phyloP scores from a whole-genome alignment of 2,888 invertebrate species.

The Pasiphila rectangulata region DNA sequence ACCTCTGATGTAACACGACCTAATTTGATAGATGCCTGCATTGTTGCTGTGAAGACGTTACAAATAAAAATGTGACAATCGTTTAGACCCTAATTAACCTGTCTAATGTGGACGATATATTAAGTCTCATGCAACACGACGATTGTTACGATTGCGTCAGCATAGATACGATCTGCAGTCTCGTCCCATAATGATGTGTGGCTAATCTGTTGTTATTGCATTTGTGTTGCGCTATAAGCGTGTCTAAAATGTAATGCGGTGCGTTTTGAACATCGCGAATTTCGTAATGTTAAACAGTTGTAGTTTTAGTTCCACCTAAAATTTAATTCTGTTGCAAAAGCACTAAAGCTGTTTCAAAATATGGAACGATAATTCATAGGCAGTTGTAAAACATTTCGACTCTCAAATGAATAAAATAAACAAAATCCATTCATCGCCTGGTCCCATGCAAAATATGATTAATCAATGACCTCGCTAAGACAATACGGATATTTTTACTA shows the following conservation, averaged over 20 bases:
- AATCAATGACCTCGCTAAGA: no score
- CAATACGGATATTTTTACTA: no score
- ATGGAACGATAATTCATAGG: neutral
- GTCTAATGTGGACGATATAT: slow-evolving; percentile 16
- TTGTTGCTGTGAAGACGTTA: slow-evolving; percentile 8
- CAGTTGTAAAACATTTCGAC: neutral
- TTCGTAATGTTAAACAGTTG: slow-evolving; percentile 29
- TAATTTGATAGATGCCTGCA: neutral
- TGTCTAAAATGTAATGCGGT: slow-evolving; percentile 20
- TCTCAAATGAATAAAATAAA: no score
- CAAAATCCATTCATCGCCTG: no score
- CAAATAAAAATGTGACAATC: slow-evolving; percentile 15
- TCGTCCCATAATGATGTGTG: slow-evolving; percentile 34
- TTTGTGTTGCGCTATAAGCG: slow-evolving; percentile 28
- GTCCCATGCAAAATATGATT: no score
- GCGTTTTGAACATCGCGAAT: slow-evolving; percentile 24
- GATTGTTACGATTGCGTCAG: slow-evolving; percentile 28
- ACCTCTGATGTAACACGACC: neutral
- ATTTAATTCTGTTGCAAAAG: slow-evolving; percentile 12
- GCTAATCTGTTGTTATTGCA: slow-evolving; percentile 33
- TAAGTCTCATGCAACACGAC: slow-evolving; percentile 17
- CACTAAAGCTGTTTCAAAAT: slow-evolving; percentile 2
- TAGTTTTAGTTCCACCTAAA: slow-evolving; percentile 2
- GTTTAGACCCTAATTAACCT: slow-evolving; percentile 29
- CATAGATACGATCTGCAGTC: slow-evolving; percentile 28